Base-by-base conservation (phyloP, 2,113 vertebrate genomes). In the Tupaia tana region DNA sequence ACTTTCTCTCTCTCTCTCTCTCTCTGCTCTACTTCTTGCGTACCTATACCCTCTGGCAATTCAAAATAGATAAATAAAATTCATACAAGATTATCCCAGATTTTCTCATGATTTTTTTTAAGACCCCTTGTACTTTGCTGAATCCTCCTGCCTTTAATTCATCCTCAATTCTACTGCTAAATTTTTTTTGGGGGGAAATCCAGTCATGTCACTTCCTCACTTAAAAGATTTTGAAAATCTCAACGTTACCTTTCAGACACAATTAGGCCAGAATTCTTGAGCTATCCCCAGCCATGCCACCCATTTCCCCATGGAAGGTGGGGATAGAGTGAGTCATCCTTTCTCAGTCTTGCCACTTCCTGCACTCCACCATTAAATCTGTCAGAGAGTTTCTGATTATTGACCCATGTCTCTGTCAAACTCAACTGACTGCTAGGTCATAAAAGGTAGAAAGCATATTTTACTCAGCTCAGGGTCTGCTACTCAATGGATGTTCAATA, bases 381-480 rank as follows among this genome's bases (percentile, higher is more conserved):
- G 77, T 85, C 91, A 78, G n/a, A 66, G 22, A 63, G 58, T 91
- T 70, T 61, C 90, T 95, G 75, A 82, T 79, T 80, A 90, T 80
- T 85, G 93, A 95, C 87, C 34, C 69, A 73, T 0, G 20, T 61
- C 20, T 90, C 67, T 66, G 78, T 95, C 96, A 81, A 11, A 88
- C 29, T 88, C 64, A 82, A 84, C 52, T 75, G 96, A 87, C 95
- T 63, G 75, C 2, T 54, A 92, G 43, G 22, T 73, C 81, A 89
- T 89, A 84, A 95, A 67, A 79, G 34, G 63, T 7, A 91, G 56
- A 80, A 58, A 83, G 70, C 20, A 67, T 75, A 86, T 91, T 95
- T 95, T 80, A 96, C 70, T 29, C 82, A 59, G 63, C 64, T 91
- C 84, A 85, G 93, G 67, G 71, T 81, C 73, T 96, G 61, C 58